Conservation (phyloP, 2,113 vertebrate genomes). For the Cisticola juncidis region DNA sequence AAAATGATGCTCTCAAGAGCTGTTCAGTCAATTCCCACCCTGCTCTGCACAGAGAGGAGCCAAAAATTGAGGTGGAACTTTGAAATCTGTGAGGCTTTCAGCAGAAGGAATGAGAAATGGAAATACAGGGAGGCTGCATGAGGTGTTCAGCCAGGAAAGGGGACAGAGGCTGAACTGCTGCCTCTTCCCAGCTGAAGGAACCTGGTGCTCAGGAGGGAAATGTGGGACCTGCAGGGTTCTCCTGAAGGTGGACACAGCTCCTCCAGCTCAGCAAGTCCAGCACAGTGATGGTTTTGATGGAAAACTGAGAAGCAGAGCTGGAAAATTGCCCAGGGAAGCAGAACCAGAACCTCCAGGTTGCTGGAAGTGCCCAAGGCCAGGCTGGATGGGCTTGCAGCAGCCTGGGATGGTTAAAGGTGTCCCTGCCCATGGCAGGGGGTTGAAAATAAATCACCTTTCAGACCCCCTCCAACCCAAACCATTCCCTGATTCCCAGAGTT, state of each 20-base stretch:
- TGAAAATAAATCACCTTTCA: background rate
- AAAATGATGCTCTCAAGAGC: background rate
- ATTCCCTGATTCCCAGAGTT: background rate
- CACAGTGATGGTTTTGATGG: background rate
- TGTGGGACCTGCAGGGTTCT: background rate
- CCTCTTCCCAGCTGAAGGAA: accelerated
- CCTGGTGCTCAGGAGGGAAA: background rate
- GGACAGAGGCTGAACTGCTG: background rate
- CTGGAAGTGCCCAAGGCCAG: background rate
- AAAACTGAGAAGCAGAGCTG: background rate
- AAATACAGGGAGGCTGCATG: background rate
- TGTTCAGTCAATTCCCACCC: background rate
- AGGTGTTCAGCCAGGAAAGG: background rate
- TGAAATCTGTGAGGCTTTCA: accelerated
- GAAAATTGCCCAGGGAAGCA: background rate
- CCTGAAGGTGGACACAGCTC: background rate
- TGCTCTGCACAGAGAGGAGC: accelerated
- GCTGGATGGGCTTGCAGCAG: accelerated
- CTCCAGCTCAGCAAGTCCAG: background rate
- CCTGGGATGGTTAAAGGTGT: background rate
- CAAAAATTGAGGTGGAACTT: background rate
- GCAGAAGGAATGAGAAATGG: background rate
- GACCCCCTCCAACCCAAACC: background rate
- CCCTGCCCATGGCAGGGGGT: background rate
- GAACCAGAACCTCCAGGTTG: background rate